A percentile compares a stretch with the other conserved stretches of the same genome.
Evolutionary conservation across 2,797 vertebrate species (phyloP).

Genomic region (Poecilia wingei): DNA sequence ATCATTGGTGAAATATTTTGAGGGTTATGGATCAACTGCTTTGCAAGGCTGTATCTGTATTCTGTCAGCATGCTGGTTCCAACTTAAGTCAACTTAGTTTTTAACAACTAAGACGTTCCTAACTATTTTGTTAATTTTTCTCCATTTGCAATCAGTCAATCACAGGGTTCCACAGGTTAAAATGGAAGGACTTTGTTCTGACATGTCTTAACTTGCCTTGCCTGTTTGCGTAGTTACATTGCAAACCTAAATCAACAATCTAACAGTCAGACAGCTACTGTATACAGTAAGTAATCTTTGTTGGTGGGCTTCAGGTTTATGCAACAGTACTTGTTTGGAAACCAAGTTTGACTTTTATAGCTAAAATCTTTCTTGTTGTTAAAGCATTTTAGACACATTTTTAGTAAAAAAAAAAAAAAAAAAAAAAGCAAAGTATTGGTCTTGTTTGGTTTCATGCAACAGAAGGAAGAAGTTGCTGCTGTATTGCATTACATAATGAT

Average conservation of each 20-base stretch:
- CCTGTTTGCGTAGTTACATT: constrained; percentile 23
- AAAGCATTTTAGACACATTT: neutral
- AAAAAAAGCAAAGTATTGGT: neutral
- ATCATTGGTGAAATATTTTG: constrained; percentile 12
- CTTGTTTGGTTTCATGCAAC: neutral
- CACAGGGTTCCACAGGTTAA: constrained; percentile 35
- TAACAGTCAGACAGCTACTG: neutral
- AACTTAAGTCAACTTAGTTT: neutral
- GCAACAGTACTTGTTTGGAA: neutral
- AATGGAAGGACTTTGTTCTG: constrained; percentile 31
- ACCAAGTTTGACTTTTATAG: neutral
- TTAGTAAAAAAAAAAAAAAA: neutral
- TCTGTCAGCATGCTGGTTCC: neutral
- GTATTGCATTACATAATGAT: neutral
- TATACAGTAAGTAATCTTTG: constrained; percentile 31
- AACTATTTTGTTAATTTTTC: constrained; percentile 11
- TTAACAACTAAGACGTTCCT: constrained; percentile 12
- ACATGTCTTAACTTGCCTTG: constrained; percentile 43
- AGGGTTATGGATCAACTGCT: constrained; percentile 27
- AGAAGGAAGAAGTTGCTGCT: neutral
- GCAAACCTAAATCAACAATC: constrained; percentile 1
- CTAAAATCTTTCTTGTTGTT: neutral
- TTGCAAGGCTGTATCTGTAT: constrained; percentile 20
- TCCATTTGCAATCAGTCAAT: constrained; percentile 33
- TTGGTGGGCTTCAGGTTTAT: neutral